These are phyloP conservation scores for Tupiocoris notatus DNA, from an alignment of 2,888 invertebrate genomes.

Conservation along the genomic window DNA sequence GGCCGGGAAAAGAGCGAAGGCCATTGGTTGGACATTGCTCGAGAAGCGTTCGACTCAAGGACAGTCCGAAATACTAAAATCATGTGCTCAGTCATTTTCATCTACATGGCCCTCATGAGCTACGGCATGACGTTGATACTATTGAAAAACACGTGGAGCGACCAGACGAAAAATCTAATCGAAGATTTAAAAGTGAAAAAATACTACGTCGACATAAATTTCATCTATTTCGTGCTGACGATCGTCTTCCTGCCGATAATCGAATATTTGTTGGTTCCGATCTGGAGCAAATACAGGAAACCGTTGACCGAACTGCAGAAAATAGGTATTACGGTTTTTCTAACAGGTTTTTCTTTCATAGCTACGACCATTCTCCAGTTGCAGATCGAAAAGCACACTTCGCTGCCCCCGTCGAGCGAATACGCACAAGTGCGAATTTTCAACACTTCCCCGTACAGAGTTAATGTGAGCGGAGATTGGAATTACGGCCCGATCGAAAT, in stretches of 20 bases:
- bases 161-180: slow-evolving; percentile 14
- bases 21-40: slow-evolving; percentile 27
- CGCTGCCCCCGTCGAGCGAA: not conserved
- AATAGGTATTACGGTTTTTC: slow-evolving; percentile 25
- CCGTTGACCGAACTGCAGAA: slow-evolving; percentile 24
- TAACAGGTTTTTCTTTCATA: slow-evolving; percentile 24
- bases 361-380: slow-evolving; percentile 21
- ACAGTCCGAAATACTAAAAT: slow-evolving; percentile 21
- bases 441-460: not conserved
- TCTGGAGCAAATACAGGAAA: not conserved
- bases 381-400: slow-evolving; percentile 22
- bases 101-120: slow-evolving; percentile 9
- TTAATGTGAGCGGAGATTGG: not conserved
- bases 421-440: slow-evolving; percentile 25
- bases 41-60: slow-evolving; percentile 7
- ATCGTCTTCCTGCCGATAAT: slow-evolving; percentile 21
- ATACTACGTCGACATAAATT: slow-evolving; percentile 12
- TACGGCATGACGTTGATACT: slow-evolving; percentile 19
- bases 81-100: slow-evolving; percentile 22
- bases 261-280: slow-evolving; percentile 17
- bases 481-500: not conserved
- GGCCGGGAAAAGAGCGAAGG: not conserved
- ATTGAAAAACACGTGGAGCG: slow-evolving; percentile 18
- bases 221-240: slow-evolving; percentile 11
- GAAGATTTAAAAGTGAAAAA: slow-evolving; percentile 16